A percentile compares a stretch with the other conserved stretches of the same genome.
phyloP scores from a whole-genome alignment of 2,888 invertebrate species.

The Gastracanthus pulcherrimus region DNA sequence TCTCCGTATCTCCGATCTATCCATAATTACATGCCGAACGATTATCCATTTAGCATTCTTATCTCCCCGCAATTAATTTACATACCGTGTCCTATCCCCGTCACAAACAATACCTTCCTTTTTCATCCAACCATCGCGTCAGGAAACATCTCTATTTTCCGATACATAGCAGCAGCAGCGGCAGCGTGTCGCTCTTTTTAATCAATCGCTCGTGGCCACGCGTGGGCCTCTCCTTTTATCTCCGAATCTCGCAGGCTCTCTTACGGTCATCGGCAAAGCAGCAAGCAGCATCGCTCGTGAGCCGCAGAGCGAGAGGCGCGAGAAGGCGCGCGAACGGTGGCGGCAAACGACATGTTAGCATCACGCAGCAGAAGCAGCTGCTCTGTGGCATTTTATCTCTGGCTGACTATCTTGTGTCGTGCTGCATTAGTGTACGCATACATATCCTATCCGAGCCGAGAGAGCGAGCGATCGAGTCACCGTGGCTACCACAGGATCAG shows the following conservation, averaged over 20 bases:
- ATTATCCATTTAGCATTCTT: conserved; percentile 1
- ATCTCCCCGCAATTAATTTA: conserved; percentile 39
- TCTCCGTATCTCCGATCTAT: not conserved
- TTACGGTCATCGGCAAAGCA: not conserved
- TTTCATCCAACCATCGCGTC: not conserved
- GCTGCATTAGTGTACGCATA: conserved; percentile 65
- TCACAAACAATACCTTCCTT: not conserved
- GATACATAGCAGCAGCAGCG: not conserved
- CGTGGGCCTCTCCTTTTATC: not conserved
- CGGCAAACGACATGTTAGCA: conserved; percentile 37
- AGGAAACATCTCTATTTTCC: conserved; percentile 45
- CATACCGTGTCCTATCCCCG: conserved; percentile 11
- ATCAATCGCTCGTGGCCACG: conserved; percentile 15
- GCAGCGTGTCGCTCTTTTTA: not conserved
- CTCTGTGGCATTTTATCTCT: conserved; percentile 71
- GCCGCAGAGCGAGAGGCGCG: not conserved
- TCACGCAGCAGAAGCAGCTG: conserved; percentile 31
- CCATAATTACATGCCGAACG: conserved; percentile 9
- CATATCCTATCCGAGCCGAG: not conserved
- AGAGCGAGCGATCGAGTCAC: conserved; percentile 36
- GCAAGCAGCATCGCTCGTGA: too few species aligned
- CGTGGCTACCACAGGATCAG: too few species aligned
- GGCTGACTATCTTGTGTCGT: conserved; percentile 71
- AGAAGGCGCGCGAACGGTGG: conserved; percentile 52
- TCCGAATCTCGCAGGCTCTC: conserved; percentile 26